These are phyloP conservation scores for Sisyra nigra DNA, from an alignment of 2,888 invertebrate genomes.

Conservation along the genomic window DNA sequence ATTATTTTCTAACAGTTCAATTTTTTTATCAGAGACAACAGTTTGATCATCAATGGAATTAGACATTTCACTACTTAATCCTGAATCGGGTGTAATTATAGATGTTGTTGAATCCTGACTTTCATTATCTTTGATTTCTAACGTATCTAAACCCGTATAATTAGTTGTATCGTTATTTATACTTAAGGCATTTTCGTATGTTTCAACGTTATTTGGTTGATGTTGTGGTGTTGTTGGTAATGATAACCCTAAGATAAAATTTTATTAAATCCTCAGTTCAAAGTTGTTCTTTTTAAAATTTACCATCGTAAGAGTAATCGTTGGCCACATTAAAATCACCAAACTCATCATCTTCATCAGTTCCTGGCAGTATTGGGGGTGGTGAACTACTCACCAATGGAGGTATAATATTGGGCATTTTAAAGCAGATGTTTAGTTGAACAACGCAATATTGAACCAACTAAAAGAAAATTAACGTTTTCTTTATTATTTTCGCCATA, in stretches of 20 bases:
- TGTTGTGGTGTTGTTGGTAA: constrained; percentile 4
- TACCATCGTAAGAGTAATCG: constrained; percentile 1
- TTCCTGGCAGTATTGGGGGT: constrained; percentile 32
- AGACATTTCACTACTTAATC: constrained; percentile 3
- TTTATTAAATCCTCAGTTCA: neutral
- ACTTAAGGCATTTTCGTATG: neutral
- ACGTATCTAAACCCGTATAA: neutral
- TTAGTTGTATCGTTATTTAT: neutral
- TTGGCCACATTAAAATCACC: neutral
- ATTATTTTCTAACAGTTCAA: too few species aligned
- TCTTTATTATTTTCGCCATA: too few species aligned
- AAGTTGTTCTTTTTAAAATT: too few species aligned
- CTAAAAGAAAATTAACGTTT: too few species aligned
- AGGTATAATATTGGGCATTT: constrained; percentile 34
- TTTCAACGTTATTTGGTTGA: neutral
- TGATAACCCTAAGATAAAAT: neutral
- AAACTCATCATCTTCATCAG: constrained; percentile 22
- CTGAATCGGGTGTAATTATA: constrained; percentile 7
- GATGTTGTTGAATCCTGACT: constrained; percentile 6
- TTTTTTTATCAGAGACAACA: too few species aligned
- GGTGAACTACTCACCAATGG: constrained; percentile 38
- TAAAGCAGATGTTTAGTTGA: constrained; percentile 3
- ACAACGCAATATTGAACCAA: neutral
- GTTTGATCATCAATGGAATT: too few species aligned
- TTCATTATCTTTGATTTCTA: constrained; percentile 5